Conservation (phyloP, 2,888 invertebrate species). For the Phortica okadai region DNA sequence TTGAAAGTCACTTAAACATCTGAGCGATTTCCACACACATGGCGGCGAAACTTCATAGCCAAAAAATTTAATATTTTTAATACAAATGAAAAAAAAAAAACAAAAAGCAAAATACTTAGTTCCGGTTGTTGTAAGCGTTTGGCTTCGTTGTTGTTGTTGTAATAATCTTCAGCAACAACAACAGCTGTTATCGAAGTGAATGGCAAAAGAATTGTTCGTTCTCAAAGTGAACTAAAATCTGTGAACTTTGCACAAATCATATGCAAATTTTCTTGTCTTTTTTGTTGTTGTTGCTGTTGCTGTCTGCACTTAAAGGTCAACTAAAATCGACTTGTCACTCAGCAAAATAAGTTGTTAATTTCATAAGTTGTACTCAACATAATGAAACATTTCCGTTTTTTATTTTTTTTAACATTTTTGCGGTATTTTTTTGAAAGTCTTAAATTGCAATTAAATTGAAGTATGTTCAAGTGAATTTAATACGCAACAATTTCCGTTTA, state of each 20-base stretch:
- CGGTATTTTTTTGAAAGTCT: neutral
- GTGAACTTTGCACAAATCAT: too few relatives aligned
- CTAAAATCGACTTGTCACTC: neutral
- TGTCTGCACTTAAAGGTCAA: neutral
- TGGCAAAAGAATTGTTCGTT: too few relatives aligned
- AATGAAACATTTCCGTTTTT: neutral
- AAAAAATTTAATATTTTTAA: neutral
- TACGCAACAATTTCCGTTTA: conserved; percentile 19
- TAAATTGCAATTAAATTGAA: conserved; percentile 8
- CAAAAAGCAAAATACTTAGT: neutral
- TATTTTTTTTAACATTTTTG: too few relatives aligned
- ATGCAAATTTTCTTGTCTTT: too few relatives aligned
- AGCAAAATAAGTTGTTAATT: neutral
- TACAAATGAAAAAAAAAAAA: neutral
- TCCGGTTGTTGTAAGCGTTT: conserved; percentile 7
- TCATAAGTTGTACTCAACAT: neutral
- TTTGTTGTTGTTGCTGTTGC: too few relatives aligned
- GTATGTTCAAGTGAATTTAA: neutral
- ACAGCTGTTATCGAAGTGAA: too few relatives aligned
- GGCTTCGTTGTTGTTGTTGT: too few relatives aligned
- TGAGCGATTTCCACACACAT: neutral
- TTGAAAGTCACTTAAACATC: neutral
- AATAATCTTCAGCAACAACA: too few relatives aligned
- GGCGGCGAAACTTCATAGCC: neutral
- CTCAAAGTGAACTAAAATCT: too few relatives aligned